Conservation (phyloP, 2,888 invertebrate species). For the Artemia sp. region DNA sequence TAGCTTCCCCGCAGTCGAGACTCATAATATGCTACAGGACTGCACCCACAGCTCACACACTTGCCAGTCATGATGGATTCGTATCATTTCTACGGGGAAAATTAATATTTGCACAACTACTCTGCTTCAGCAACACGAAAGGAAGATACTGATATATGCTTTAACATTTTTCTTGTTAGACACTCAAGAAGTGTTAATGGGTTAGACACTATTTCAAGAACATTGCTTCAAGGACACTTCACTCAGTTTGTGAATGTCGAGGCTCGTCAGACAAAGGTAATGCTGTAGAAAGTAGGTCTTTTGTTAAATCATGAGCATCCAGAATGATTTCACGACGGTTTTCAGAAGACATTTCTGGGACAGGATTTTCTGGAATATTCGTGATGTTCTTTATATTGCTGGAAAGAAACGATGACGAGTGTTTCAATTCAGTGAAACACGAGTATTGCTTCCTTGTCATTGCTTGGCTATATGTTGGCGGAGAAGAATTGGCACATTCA, state of each 20-base stretch:
- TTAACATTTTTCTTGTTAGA: too few relatives aligned
- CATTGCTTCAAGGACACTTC: too few relatives aligned
- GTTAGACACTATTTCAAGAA: too few relatives aligned
- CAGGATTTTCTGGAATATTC: conserved; percentile 2
- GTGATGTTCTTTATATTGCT: not conserved
- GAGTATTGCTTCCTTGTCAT: not conserved
- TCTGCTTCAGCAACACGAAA: too few relatives aligned
- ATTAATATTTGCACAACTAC: too few relatives aligned
- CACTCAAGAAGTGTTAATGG: too few relatives aligned
- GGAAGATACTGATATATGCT: too few relatives aligned
- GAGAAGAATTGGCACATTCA: not conserved
- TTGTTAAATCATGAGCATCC: not conserved
- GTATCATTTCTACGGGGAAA: too few relatives aligned
- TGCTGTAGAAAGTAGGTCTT: conserved; percentile 3
- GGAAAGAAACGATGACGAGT: not conserved
- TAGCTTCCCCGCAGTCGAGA: too few relatives aligned
- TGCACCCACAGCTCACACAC: too few relatives aligned
- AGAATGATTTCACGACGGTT: not conserved
- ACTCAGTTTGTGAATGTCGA: not conserved
- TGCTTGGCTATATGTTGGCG: not conserved
- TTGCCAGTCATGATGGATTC: too few relatives aligned
- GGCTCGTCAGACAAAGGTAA: not conserved
- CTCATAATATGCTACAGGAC: too few relatives aligned
- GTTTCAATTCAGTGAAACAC: not conserved
- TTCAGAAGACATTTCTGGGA: not conserved